A percentile compares a stretch with the other conserved stretches of the same genome.
Conservation (phyloP, 2,797 vertebrate genomes). For the Gila robusta region DNA sequence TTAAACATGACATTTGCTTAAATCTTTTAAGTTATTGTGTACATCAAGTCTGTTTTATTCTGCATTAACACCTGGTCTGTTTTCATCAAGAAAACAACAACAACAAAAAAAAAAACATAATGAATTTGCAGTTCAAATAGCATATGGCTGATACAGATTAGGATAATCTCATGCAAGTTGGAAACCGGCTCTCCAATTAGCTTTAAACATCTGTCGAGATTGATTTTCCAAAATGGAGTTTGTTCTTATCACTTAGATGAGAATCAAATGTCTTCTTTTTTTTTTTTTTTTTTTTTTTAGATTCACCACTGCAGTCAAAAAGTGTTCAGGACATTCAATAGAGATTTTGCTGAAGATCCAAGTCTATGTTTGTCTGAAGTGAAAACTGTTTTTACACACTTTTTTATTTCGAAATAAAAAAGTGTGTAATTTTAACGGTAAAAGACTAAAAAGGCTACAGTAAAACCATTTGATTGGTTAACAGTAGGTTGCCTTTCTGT, state of each 20-base stretch:
- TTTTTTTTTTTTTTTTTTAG: no score
- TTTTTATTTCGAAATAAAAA: neutral
- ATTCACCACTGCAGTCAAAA: neutral
- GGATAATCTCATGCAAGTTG: conserved; percentile 4
- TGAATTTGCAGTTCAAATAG: neutral
- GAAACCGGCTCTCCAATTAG: conserved; percentile 24
- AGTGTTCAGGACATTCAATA: neutral
- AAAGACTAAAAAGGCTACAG: neutral
- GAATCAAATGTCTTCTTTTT: neutral
- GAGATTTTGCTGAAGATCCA: neutral
- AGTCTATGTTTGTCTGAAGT: neutral
- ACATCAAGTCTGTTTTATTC: neutral
- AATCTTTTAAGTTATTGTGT: neutral
- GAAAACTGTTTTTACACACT: neutral
- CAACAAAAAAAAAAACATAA: neutral
- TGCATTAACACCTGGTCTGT: conserved; percentile 14
- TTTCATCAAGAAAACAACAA: neutral
- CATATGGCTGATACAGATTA: conserved; percentile 36
- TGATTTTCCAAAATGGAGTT: neutral
- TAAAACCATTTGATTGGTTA: neutral
- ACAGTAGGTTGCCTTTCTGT: no score
- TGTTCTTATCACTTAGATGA: neutral
- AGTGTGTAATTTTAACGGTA: neutral
- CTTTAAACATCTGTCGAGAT: conserved; percentile 16
- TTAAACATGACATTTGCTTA: neutral